A percentile compares a stretch with the other conserved stretches of the same genome.
These are phyloP conservation scores for Drosophila dunni DNA, from an alignment of 1,140 invertebrate species.

Conservation along the genomic window DNA sequence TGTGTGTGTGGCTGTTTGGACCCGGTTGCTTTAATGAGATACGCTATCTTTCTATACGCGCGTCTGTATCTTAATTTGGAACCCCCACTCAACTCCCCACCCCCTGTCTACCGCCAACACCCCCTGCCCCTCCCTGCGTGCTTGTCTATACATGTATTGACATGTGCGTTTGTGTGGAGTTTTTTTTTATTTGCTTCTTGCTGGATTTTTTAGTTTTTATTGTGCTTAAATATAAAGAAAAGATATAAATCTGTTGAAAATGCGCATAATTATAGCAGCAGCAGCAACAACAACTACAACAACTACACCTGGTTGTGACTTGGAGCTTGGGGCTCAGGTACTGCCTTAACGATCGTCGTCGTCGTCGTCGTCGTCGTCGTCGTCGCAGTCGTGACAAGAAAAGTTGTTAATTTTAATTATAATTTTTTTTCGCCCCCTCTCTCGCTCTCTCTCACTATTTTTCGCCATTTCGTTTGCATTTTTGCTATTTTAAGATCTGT, in stretches of 20 bases:
- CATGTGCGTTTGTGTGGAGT: slow-evolving; percentile 40
- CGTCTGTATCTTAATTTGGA: slow-evolving; percentile 37
- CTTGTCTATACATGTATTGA: slow-evolving; percentile 2
- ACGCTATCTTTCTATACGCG: slow-evolving; percentile 59
- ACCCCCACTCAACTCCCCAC: neutral
- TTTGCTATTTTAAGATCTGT: slow-evolving; percentile 39
- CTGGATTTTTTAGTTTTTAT: slow-evolving; percentile 50
- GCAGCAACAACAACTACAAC: slow-evolving; percentile 36
- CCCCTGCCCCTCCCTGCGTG: neutral
- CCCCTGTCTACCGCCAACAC: no score
- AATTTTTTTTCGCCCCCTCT: slow-evolving; percentile 27
- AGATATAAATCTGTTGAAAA: slow-evolving; percentile 83
- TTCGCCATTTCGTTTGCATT: neutral
- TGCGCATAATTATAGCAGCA: slow-evolving; percentile 78
- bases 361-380: slow-evolving; percentile 37
- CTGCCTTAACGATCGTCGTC: slow-evolving; percentile 39
- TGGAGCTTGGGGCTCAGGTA: slow-evolving; percentile 26
- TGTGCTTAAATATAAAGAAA: slow-evolving; percentile 57
- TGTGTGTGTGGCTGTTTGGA: slow-evolving; percentile 23
- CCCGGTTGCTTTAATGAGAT: slow-evolving; percentile 77
- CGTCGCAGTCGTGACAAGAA: slow-evolving; percentile 74
- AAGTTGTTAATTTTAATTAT: slow-evolving; percentile 83
- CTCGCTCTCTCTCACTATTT: slow-evolving; percentile 18
- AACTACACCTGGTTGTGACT: slow-evolving; percentile 29
- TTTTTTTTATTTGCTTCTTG: slow-evolving; percentile 30